Conservation (phyloP, 2,113 vertebrate species). For the Psittacula cyanocephala region DNA sequence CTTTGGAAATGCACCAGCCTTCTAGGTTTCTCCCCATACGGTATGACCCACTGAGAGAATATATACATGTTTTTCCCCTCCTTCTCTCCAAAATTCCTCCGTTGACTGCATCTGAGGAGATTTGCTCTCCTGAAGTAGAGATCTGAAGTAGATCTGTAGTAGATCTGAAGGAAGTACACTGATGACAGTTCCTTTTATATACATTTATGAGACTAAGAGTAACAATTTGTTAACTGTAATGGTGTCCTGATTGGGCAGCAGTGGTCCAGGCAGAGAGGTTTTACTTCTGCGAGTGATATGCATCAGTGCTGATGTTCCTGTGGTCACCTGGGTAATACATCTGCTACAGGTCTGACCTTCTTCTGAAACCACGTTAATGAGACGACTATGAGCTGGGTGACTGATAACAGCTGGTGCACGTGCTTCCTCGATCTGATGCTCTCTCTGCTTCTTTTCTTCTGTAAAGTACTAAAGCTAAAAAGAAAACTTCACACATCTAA, state of each 20-base stretch:
- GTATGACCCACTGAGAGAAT: not conserved
- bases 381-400: slow-evolving; percentile 4
- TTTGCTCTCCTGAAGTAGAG: not conserved
- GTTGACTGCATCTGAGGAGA: not conserved
- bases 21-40: not conserved
- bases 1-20: not conserved
- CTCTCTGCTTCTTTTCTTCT: slow-evolving; percentile 13
- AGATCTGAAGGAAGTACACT: not conserved
- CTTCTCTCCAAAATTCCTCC: not conserved
- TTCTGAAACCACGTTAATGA: slow-evolving; percentile 41
- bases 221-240: not conserved
- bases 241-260: not conserved
- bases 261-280: not conserved
- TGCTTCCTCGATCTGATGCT: not conserved
- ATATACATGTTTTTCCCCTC: accelerated
- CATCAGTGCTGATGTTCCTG: slow-evolving; percentile 21
- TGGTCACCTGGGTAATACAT: slow-evolving; percentile 5
- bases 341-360: slow-evolving; percentile 37
- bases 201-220: not conserved
- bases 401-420: not conserved
- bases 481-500: slow-evolving; percentile 34
- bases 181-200: not conserved
- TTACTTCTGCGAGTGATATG: slow-evolving; percentile 20
- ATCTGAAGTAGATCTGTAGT: not conserved
- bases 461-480: slow-evolving; percentile 10